phyloP scores from a whole-genome alignment of 2,797 vertebrate genomes.

The Chloroceryle inda region DNA sequence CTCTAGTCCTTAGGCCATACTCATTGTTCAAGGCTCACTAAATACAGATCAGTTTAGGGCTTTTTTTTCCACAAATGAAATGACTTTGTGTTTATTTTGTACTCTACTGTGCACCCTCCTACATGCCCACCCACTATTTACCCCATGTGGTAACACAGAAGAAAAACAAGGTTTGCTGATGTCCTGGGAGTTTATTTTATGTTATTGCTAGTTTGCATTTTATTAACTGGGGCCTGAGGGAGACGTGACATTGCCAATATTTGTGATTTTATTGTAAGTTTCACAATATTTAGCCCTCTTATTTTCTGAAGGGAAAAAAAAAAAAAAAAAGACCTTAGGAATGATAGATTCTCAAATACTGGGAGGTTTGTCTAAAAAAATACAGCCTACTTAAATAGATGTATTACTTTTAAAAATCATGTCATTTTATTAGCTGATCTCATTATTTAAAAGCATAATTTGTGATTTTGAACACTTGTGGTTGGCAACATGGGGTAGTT shows the following conservation, averaged over 20 bases:
- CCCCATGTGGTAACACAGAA: constrained; percentile 15
- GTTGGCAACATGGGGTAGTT: background rate
- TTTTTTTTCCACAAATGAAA: constrained; percentile 34
- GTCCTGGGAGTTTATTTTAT: constrained; percentile 15
- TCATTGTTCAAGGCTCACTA: constrained; percentile 35
- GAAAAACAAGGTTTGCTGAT: constrained; percentile 27
- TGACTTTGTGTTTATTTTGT: constrained; percentile 42
- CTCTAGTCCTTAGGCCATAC: constrained; percentile 36
- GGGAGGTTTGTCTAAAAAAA: background rate
- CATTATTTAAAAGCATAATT: background rate
- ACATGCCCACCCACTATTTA: background rate
- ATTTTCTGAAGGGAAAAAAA: background rate
- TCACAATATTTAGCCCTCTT: background rate
- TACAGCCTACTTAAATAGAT: background rate
- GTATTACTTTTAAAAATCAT: background rate
- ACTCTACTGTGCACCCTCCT: background rate
- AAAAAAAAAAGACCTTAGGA: background rate
- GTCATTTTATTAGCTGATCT: background rate
- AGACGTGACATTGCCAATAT: background rate
- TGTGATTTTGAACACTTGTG: background rate
- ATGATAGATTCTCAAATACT: background rate
- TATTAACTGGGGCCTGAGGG: background rate
- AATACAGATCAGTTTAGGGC: constrained; percentile 45
- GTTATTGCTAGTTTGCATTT: background rate
- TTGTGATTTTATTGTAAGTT: background rate